Evolutionary conservation across 2,113 vertebrate species (phyloP), one percentile per base, ranked within the genome.

Genomic region (Vicugna pacos): DNA sequence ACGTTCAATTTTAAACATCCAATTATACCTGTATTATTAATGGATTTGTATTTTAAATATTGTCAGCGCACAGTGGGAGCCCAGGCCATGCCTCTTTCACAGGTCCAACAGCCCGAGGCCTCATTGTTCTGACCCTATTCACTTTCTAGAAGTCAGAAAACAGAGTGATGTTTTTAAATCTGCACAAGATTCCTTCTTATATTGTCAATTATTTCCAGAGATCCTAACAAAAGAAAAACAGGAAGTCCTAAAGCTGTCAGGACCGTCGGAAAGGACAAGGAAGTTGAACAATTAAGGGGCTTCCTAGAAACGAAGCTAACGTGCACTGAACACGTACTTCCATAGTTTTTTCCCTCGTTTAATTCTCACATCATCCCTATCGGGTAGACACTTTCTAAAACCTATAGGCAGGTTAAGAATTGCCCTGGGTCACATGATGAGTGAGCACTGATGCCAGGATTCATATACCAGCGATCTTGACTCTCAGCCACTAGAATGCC

Each of bases 71-170:
- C 4, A 94, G 62, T 62, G 11, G 77, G 20, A 17, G 6, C 46
- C 64, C 24, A 92, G 56, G n/a, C 46, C 62, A 77, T 60, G 28
- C 42, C 46, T 91, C 6, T 58, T 50, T 64, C 35, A 93, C 17
- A 89, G 38, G 87, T 17, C 84, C 22, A 16, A 46, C 19, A 79
- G 35, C 42, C 6, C 72, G 16, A n/a, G 48, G 76, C 76, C 85
- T 85, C 24, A 5, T 62, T 52, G 93, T 96, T 93, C 83, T 86
- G 56, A 92, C 48, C 60, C 12, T 83, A 93, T 65, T 91, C 82
- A 38, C 42, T 73, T 65, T 79, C 67, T 60, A 65, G 46, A 91
- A 86, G 42, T 94, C 48, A 81, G 54, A 91, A 93, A 81, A 85
- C 4, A 92, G 69, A 82, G 30, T 14, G 79, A 50, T 84, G 38